Base-by-base conservation (phyloP, 2,113 vertebrate genomes). In the Ceyx melanurus region DNA sequence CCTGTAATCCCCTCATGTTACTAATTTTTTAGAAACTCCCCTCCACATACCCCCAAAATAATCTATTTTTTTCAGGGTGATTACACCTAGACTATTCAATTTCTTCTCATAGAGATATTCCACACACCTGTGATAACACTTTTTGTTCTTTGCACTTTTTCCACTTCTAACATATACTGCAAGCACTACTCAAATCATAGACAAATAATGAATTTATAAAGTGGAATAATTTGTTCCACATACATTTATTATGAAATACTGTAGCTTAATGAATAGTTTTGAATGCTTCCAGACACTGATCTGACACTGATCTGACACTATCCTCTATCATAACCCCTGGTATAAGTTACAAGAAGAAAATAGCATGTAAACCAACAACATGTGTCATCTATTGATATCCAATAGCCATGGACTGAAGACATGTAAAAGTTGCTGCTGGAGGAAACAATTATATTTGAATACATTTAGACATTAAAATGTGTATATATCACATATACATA, bases 41-140 rank as follows among this genome's bases (percentile, higher is more conserved):
- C 2, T 28, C 10, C 4, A 5, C 14, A 53, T 22, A 54, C 2
- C 6, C 6, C 7, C 14, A 16, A 57, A 28, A 2, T 53, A 5
- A 21, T 56, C 17, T 93, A 11, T 26, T 86, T 37, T 35, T 88
- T 66, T 17, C 42, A 68, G 22, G 7, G 5, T 57, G 45, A 61
- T 60, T 88, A 15, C 35, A 76, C 5, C 5, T 29, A 42, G 13
- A 21, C 20, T 78, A 28, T 29, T 28, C 8, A 67, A 13, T 11
- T 42, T 15, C 17, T 87, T 26, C 14, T 54, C 1, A 2, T 19
- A 67, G n/a, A 89, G 26, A 12, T 58, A 16, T 74, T 62, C 9
- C 14, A 42, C 50, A 25, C 3, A 40, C 7, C 5, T 81, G 29
- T 57, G 20, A 18, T 19, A 62, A 70, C 4, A 19, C 5, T 7